A percentile compares a stretch with the other conserved stretches of the same genome.
These are phyloP conservation scores for Centropyge bicolor DNA, from an alignment of 2,797 vertebrate genomes.

Conservation along the genomic window DNA sequence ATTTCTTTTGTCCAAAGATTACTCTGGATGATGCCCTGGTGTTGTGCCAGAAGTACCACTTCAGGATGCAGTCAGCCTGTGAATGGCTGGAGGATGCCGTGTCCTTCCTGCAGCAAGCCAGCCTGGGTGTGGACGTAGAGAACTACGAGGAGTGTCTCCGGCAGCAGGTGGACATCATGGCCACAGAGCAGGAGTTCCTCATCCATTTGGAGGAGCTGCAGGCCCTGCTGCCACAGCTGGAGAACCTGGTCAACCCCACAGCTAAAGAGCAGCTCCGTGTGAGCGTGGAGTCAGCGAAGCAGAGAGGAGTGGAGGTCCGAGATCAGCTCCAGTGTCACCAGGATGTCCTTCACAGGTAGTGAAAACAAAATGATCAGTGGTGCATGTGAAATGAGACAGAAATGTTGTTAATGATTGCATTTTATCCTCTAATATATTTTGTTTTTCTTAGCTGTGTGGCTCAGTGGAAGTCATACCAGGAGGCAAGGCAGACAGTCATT, in stretches of 20 bases:
- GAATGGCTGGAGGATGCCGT: slow-evolving; percentile 97
- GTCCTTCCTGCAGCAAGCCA: slow-evolving; percentile 91
- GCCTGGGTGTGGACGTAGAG: slow-evolving; percentile 93
- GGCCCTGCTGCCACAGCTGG: slow-evolving; percentile 86
- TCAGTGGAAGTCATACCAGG: slow-evolving; percentile 93
- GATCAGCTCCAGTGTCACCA: slow-evolving; percentile 89
- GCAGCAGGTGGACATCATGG: slow-evolving; percentile 91
- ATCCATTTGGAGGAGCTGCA: slow-evolving; percentile 88
- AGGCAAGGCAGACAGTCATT: slow-evolving; percentile 90
- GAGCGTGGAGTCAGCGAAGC: slow-evolving; percentile 87
- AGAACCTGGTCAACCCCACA: slow-evolving; percentile 87
- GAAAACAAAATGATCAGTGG: not conserved
- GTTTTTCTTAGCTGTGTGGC: slow-evolving; percentile 84
- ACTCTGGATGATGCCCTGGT: slow-evolving; percentile 89
- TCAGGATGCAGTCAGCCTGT: slow-evolving; percentile 90
- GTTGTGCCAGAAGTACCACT: slow-evolving; percentile 93
- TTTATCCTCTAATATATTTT: not conserved
- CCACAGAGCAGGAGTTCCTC: slow-evolving; percentile 90
- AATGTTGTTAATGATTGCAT: not conserved
- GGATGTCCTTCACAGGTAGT: slow-evolving; percentile 86
- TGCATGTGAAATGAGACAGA: not conserved
- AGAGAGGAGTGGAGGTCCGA: slow-evolving; percentile 85
- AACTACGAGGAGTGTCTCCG: slow-evolving; percentile 92
- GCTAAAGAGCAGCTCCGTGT: slow-evolving; percentile 88
- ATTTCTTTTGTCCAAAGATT: slow-evolving; percentile 79